Evolutionary conservation across 2,797 vertebrate genomes (phyloP).

Genomic region (Iguana delicatissima): DNA sequence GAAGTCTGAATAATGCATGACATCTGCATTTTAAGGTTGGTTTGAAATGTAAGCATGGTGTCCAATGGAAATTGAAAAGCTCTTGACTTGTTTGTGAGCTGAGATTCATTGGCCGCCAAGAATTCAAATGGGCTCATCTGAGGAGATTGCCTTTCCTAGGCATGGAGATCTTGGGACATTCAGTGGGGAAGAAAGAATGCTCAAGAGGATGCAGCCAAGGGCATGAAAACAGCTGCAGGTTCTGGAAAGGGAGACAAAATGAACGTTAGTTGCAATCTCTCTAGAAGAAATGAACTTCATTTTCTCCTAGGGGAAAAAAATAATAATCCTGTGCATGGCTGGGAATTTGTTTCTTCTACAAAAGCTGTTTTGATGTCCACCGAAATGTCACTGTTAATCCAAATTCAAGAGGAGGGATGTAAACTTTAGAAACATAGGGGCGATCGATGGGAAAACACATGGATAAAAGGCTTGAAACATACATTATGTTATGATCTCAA

Average conservation of each 20-base stretch:
- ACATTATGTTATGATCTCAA: too few relatives aligned
- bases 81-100: constrained; percentile 56
- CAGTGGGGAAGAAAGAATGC: constrained; percentile 17
- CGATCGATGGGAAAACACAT: too few relatives aligned
- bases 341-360: constrained; percentile 1
- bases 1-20: constrained; percentile 76
- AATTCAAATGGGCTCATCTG: constrained; percentile 50
- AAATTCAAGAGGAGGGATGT: too few relatives aligned
- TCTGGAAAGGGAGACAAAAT: not conserved
- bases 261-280: not conserved
- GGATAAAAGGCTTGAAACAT: too few relatives aligned
- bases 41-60: constrained; percentile 70
- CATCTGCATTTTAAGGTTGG: constrained; percentile 66
- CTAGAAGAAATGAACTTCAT: not conserved
- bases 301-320: constrained; percentile 27
- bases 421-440: too few relatives aligned
- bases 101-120: constrained; percentile 72
- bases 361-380: not conserved
- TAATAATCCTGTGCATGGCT: constrained; percentile 30
- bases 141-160: constrained; percentile 32
- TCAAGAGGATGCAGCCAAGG: constrained; percentile 5
- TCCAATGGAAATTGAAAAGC: constrained; percentile 53
- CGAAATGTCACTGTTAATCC: not conserved
- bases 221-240: constrained; percentile 34
- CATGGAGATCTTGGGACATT: constrained; percentile 36